Percentiles rank a stretch among this genome's conserved stretches.
Evolutionary conservation across 2,888 invertebrate genomes (phyloP).

Genomic region (Orchesellides sinensis): DNA sequence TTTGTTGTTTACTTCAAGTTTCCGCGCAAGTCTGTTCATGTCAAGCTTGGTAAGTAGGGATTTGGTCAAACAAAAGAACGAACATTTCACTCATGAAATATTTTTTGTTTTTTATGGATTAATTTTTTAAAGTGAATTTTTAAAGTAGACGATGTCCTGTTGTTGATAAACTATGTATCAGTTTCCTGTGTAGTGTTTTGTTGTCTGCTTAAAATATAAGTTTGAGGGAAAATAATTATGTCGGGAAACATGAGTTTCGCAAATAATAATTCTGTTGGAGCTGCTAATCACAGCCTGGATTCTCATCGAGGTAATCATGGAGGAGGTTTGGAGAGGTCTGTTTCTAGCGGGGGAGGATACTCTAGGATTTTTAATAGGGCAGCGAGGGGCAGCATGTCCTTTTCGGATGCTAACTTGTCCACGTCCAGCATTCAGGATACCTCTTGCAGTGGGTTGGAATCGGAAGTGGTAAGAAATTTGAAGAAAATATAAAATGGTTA

Average conservation of each 20-base stretch:
- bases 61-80: too few species aligned
- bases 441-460: not conserved
- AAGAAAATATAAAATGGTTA: too few species aligned
- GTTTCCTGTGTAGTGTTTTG: too few species aligned
- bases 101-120: too few species aligned
- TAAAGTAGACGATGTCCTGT: too few species aligned
- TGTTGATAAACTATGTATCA: too few species aligned
- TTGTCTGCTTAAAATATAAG: too few species aligned
- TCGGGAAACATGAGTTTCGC: constrained; percentile 44
- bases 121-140: too few species aligned
- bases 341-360: not conserved
- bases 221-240: constrained; percentile 9
- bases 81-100: too few species aligned
- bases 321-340: not conserved
- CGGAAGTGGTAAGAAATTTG: not conserved
- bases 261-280: not conserved
- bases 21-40: too few species aligned
- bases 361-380: not conserved
- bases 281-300: not conserved
- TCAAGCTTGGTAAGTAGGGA: too few species aligned
- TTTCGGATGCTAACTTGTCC: constrained; percentile 7
- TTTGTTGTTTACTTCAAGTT: too few species aligned
- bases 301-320: not conserved
- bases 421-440: not conserved
- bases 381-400: constrained; percentile 4